These are phyloP conservation scores for Microplitis manilae DNA, from an alignment of 2,888 invertebrate genomes.

Conservation along the genomic window DNA sequence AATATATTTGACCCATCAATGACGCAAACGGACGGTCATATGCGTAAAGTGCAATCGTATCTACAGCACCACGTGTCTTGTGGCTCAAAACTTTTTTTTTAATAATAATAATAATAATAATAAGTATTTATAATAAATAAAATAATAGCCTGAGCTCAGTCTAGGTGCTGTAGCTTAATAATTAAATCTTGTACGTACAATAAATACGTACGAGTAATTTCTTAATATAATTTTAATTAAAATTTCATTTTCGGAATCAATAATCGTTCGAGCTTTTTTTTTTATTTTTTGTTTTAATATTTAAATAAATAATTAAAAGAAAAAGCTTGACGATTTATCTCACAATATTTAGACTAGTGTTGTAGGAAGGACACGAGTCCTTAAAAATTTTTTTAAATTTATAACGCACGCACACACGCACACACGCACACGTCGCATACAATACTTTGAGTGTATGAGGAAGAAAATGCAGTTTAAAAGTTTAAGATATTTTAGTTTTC, in stretches of 20 bases:
- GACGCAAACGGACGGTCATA: conserved; percentile 60
- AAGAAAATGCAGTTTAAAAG: conserved; percentile 1
- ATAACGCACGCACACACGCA: background rate
- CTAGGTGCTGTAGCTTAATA: conserved; percentile 59
- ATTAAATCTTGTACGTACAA: conserved; percentile 20
- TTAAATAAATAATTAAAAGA: background rate
- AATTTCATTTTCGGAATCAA: conserved; percentile 8
- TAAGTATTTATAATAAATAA: background rate
- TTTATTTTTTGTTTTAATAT: background rate
- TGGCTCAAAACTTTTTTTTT: conserved; percentile 54
- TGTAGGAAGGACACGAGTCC: background rate
- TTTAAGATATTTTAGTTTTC: background rate
- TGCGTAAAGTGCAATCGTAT: conserved; percentile 54
- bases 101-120: too few relatives aligned
- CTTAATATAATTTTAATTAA: background rate
- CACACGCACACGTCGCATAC: background rate
- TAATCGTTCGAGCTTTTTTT: background rate
- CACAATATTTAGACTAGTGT: background rate
- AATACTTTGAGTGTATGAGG: background rate
- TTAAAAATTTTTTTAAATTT: background rate
- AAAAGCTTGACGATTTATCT: background rate
- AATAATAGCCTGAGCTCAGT: conserved; percentile 60
- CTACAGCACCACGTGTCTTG: conserved; percentile 65
- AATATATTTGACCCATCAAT: conserved; percentile 48
- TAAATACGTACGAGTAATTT: conserved; percentile 38